phyloP scores from a whole-genome alignment of 2,888 invertebrate species.

The Hydraecia micacea region DNA sequence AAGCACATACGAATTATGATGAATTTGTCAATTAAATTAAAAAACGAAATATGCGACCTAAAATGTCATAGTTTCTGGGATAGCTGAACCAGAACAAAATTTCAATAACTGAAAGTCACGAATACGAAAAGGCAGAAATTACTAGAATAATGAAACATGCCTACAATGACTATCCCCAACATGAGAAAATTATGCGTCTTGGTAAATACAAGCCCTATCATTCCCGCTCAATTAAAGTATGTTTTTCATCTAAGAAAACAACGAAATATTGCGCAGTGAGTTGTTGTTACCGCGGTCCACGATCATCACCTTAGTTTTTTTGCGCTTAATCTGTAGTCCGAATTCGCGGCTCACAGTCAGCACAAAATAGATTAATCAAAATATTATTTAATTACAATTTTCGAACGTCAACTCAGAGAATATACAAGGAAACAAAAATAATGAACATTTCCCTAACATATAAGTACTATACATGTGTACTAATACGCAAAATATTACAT shows the following conservation, averaged over 20 bases:
- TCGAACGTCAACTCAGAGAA: neutral
- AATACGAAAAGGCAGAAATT: neutral
- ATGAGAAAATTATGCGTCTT: conserved; percentile 19
- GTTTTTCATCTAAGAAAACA: conserved; percentile 19
- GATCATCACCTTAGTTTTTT: too few species aligned
- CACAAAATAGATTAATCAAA: too few species aligned
- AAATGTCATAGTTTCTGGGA: neutral
- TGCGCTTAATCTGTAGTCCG: too few species aligned
- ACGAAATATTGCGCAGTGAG: conserved; percentile 18
- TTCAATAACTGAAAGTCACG: neutral
- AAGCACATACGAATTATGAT: neutral
- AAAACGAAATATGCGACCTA: neutral
- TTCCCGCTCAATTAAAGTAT: conserved; percentile 26
- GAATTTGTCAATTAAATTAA: neutral
- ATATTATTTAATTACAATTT: too few species aligned
- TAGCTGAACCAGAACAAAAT: neutral
- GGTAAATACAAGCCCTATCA: conserved; percentile 28
- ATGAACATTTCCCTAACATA: neutral
- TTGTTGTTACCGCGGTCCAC: too few species aligned
- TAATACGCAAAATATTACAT: neutral
- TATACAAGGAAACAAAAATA: neutral
- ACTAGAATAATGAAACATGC: neutral
- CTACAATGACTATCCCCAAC: conserved; percentile 11
- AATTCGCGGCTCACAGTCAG: too few species aligned
- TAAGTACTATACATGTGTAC: neutral